These are phyloP conservation scores for Homarus gammarus DNA, from an alignment of 2,888 invertebrate species.

Conservation along the genomic window DNA sequence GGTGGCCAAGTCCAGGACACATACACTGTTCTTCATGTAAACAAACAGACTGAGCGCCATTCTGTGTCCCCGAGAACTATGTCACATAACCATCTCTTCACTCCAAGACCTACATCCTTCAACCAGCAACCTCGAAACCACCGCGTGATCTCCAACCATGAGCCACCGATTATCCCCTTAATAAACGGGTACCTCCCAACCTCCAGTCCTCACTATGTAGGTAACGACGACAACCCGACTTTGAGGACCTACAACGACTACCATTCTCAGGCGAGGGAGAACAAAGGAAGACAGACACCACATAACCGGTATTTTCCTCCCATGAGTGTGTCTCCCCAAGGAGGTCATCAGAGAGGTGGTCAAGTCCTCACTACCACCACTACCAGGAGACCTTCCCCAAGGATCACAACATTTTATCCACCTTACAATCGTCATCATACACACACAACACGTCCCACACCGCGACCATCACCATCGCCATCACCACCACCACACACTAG, in stretches of 20 bases:
- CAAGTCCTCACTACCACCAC: background rate
- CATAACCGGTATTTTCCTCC: background rate
- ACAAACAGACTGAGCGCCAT: background rate
- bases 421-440: background rate
- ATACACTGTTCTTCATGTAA: background rate
- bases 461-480: background rate
- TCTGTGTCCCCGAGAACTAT: background rate
- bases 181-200: constrained; percentile 26
- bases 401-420: constrained; percentile 15
- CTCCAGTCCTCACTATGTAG: constrained; percentile 23
- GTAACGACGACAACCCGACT: constrained; percentile 12
- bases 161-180: background rate
- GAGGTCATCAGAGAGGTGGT: background rate
- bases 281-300: background rate
- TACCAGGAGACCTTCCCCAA: background rate
- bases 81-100: background rate
- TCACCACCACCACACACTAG: no score
- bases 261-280: background rate
- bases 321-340: background rate
- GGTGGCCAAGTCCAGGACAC: background rate
- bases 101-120: background rate
- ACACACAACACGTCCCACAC: background rate
- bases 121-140: background rate
- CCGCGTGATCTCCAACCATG: background rate
- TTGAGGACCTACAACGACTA: background rate